Evolutionary conservation across 1,140 invertebrate species (phyloP).

Genomic region (Hycleus phaleratus): DNA sequence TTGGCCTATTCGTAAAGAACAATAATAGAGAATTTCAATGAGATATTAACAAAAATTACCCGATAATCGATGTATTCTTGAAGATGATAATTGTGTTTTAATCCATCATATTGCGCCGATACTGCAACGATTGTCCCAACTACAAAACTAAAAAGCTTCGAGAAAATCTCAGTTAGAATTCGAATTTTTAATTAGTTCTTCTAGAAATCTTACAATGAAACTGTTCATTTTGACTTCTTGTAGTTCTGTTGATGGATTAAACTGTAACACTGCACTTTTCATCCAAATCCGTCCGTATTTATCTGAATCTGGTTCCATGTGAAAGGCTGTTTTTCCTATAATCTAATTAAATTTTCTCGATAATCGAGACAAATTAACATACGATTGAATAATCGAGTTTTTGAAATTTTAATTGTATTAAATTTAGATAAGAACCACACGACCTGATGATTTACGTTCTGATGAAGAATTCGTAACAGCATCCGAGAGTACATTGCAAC

Average conservation of each 20-base stretch:
- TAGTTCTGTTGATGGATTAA: conserved; percentile 12
- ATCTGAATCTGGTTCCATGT: no score
- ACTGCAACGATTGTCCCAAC: conserved; percentile 20
- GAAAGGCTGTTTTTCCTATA: no score
- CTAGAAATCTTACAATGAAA: conserved; percentile 22
- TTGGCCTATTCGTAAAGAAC: conserved; percentile 30
- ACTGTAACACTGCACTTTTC: no score
- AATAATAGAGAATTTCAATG: not conserved
- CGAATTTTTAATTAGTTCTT: no score
- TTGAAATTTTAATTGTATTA: conserved; percentile 7
- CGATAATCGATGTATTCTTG: conserved; percentile 27
- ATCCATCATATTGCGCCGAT: conserved; percentile 15
- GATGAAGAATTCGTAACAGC: conserved; percentile 60
- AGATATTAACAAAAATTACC: conserved; percentile 8
- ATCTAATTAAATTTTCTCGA: no score
- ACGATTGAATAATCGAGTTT: no score
- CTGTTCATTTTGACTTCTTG: conserved; percentile 26
- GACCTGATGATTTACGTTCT: conserved; percentile 36
- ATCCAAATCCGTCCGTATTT: no score
- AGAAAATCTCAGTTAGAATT: not conserved
- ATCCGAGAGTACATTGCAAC: conserved; percentile 59
- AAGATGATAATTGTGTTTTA: conserved; percentile 17
- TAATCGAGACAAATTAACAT: no score
- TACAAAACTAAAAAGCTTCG: conserved; percentile 21
- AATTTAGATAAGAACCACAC: conserved; percentile 6